A percentile compares a stretch with the other conserved stretches of the same genome.
phyloP scores from a whole-genome alignment of 2,888 invertebrate species.

The Seira sanloemensis region DNA sequence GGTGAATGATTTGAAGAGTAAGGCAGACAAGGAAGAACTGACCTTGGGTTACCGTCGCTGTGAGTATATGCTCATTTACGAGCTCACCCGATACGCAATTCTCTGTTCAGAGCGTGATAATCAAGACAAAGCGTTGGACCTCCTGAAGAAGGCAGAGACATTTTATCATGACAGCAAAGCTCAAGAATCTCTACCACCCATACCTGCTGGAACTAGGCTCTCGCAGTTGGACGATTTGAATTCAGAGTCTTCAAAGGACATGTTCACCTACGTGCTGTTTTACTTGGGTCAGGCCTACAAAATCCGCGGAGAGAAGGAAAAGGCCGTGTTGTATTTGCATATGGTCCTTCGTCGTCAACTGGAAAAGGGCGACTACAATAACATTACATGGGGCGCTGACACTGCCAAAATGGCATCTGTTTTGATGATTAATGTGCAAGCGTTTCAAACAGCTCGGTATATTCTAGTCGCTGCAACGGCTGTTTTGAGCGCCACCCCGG shows the following conservation, averaged over 20 bases:
- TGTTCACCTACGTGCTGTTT: constrained; percentile 73
- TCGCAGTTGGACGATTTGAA: constrained; percentile 69
- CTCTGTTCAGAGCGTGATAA: constrained; percentile 72
- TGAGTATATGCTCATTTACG: constrained; percentile 71
- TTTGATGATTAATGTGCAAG: constrained; percentile 68
- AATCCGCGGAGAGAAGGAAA: constrained; percentile 71
- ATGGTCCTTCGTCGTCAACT: constrained; percentile 71
- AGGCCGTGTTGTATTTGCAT: constrained; percentile 71
- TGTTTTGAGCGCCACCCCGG: constrained; percentile 66
- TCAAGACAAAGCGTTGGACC: constrained; percentile 67
- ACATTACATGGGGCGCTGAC: constrained; percentile 70
- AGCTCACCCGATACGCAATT: constrained; percentile 71
- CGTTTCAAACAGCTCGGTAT: constrained; percentile 69
- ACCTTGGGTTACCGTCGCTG: constrained; percentile 47
- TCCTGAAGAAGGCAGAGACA: constrained; percentile 68
- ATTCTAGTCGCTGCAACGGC: constrained; percentile 69
- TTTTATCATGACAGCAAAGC: constrained; percentile 70
- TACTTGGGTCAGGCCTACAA: constrained; percentile 73
- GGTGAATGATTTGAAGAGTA: neutral
- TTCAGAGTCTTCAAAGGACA: constrained; percentile 69
- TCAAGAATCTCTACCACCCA: constrained; percentile 52
- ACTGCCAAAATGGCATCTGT: constrained; percentile 69
- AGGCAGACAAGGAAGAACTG: constrained; percentile 42
- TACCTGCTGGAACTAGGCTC: constrained; percentile 58
- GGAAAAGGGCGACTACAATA: constrained; percentile 69